phyloP scores from a whole-genome alignment of 2,797 vertebrate species.

The Sebastes vulpes region DNA sequence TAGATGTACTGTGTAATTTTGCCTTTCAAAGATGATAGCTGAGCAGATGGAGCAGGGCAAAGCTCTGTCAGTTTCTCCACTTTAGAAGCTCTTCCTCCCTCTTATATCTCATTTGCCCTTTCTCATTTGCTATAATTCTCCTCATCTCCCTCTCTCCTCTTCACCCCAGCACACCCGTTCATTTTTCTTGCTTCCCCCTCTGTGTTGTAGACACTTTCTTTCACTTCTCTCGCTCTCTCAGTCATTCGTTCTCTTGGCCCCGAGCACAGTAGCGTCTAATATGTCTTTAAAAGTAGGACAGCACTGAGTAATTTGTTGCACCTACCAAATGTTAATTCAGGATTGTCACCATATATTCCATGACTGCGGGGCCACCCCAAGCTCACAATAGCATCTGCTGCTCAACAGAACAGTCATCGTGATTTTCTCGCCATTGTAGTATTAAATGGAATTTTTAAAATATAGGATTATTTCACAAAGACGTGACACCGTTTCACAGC shows the following conservation, averaged over 20 bases:
- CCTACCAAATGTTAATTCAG: conserved; percentile 77
- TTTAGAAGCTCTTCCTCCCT: conserved; percentile 35
- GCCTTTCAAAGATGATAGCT: conserved; percentile 25
- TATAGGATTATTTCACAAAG: conserved; percentile 55
- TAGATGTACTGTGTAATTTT: conserved; percentile 52
- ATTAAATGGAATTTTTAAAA: conserved; percentile 38
- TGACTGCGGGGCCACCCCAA: conserved; percentile 54
- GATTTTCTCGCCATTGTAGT: conserved; percentile 26
- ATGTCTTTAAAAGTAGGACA: conserved; percentile 83
- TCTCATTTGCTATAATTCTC: conserved; percentile 65
- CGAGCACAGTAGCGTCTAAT: conserved; percentile 68
- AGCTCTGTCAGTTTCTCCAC: conserved; percentile 36
- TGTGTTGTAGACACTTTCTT: conserved; percentile 55
- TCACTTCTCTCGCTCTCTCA: conserved; percentile 58
- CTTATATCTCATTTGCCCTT: conserved; percentile 55
- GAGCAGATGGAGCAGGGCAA: conserved; percentile 46
- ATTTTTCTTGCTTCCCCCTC: conserved; percentile 53
- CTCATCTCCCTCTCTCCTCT: conserved; percentile 15
- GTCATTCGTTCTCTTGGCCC: conserved; percentile 62
- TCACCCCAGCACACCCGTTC: conserved; percentile 19
- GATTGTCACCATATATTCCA: conserved; percentile 69
- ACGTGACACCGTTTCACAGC: conserved; percentile 45
- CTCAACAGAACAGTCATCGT: conserved; percentile 36
- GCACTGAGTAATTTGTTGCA: conserved; percentile 79
- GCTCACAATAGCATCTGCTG: conserved; percentile 30